These are phyloP conservation scores for Colletes gigas DNA, from an alignment of 1,140 invertebrate genomes.

Conservation along the genomic window DNA sequence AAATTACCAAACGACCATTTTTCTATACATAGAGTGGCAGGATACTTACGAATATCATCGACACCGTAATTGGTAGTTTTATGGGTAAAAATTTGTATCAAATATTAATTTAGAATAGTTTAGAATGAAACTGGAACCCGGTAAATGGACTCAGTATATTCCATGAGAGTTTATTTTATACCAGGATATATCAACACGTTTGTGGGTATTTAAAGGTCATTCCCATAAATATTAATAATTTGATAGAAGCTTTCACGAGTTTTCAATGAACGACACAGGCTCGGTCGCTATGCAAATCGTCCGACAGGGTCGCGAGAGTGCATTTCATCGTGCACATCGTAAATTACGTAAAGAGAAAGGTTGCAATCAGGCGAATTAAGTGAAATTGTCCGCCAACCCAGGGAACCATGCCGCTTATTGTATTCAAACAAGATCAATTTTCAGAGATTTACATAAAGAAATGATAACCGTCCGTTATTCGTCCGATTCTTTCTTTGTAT, in stretches of 20 bases:
- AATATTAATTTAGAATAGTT: no score
- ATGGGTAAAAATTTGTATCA: no score
- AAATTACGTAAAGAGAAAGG: constrained; percentile 72
- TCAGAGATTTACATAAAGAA: not conserved
- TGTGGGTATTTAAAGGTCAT: not conserved
- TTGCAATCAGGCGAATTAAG: constrained; percentile 59
- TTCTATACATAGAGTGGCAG: no score
- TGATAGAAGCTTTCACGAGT: not conserved
- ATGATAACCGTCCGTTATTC: not conserved
- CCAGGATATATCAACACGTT: no score
- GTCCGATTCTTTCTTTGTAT: not conserved
- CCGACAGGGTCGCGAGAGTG: constrained; percentile 23
- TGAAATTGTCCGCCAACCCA: constrained; percentile 41
- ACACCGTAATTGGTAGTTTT: no score
- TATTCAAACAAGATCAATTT: constrained; percentile 34
- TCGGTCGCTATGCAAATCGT: constrained; percentile 11
- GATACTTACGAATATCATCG: no score
- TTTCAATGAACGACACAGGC: not conserved
- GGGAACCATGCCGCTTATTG: constrained; percentile 36
- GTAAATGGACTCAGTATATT: no score
- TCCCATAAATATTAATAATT: not conserved
- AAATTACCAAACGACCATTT: no score
- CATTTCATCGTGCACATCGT: constrained; percentile 36
- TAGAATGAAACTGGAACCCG: no score
- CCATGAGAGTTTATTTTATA: no score